phyloP scores from a whole-genome alignment of 1,140 invertebrate genomes.

The Cylas formicarius region DNA sequence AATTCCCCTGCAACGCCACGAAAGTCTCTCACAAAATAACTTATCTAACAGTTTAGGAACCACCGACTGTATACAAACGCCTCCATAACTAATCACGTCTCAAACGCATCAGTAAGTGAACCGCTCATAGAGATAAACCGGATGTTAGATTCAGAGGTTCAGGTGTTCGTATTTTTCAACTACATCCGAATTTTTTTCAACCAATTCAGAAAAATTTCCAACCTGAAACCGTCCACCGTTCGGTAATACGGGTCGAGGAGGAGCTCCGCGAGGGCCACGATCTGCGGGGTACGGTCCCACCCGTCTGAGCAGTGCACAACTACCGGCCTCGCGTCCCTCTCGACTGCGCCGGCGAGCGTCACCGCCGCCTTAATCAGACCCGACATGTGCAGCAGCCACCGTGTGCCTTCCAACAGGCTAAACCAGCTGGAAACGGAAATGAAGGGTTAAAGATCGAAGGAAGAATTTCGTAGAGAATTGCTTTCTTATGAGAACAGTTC shows the following conservation, averaged over 20 bases:
- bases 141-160: too few relatives aligned
- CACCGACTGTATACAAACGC: too few relatives aligned
- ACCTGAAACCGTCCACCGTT: conserved; percentile 59
- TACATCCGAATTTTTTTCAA: conserved; percentile 2
- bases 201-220: neutral
- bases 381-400: conserved; percentile 86
- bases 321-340: conserved; percentile 78
- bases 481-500: neutral
- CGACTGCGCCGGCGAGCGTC: conserved; percentile 71
- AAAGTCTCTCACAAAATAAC: too few relatives aligned
- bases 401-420: conserved; percentile 75
- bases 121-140: too few relatives aligned
- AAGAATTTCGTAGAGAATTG: conserved; percentile 3
- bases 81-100: too few relatives aligned
- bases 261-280: conserved; percentile 84
- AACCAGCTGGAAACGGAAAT: conserved; percentile 64
- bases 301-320: conserved; percentile 95
- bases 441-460: neutral
- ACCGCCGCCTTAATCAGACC: conserved; percentile 73
- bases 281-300: conserved; percentile 94
- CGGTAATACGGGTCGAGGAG: conserved; percentile 89
- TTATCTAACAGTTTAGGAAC: too few relatives aligned
- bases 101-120: too few relatives aligned
- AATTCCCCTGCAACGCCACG: too few relatives aligned
- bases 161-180: too few relatives aligned